Conservation (phyloP, 2,797 vertebrate species). For the Nannoperca australis region DNA sequence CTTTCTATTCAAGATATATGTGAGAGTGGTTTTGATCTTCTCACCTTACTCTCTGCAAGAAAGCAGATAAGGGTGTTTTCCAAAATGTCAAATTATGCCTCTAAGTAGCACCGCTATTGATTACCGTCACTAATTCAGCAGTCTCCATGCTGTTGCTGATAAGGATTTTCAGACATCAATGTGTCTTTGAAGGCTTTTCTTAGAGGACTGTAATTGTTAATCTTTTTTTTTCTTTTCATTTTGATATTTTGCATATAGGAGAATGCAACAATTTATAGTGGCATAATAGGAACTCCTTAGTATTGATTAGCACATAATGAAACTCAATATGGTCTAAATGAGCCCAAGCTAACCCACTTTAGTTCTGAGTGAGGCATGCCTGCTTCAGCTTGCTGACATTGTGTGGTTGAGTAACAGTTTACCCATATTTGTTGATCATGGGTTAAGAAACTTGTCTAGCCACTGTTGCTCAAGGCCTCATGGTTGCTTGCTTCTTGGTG, state of each 20-base stretch:
- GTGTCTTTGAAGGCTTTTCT: not conserved
- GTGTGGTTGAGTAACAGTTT: constrained; percentile 1
- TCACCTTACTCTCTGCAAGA: not conserved
- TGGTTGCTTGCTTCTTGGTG: constrained; percentile 27
- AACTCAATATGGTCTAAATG: not conserved
- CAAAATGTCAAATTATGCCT: not conserved
- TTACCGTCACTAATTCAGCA: not conserved
- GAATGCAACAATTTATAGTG: not conserved
- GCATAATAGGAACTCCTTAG: not conserved
- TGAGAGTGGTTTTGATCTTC: not conserved
- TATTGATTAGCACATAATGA: not conserved
- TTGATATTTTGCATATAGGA: not conserved
- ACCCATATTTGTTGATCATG: not conserved
- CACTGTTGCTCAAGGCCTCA: not conserved
- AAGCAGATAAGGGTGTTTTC: not conserved
- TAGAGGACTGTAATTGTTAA: not conserved
- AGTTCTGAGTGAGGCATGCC: constrained; percentile 9
- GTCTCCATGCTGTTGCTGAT: rapidly evolving
- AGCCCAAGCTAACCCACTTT: not conserved
- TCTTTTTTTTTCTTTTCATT: not conserved
- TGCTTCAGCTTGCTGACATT: constrained; percentile 17
- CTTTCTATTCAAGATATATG: not conserved
- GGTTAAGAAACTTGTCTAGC: not conserved
- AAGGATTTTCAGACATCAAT: not conserved
- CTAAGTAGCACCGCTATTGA: not conserved